These are phyloP conservation scores for Astatotilapia flaviijosephi DNA, from an alignment of 2,113 vertebrate species.

Conservation along the genomic window DNA sequence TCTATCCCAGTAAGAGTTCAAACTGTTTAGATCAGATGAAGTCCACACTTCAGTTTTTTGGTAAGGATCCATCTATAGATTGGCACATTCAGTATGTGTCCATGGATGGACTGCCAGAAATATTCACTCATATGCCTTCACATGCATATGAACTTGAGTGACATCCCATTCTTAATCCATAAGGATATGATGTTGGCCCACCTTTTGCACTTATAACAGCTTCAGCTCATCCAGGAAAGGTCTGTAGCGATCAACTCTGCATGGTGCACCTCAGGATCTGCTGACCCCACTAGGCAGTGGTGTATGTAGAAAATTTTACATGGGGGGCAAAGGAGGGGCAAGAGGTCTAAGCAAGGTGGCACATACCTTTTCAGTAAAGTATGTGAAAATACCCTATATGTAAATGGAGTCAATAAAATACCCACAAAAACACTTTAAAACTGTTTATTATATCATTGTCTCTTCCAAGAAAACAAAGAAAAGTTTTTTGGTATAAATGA, in stretches of 20 bases:
- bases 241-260: not conserved
- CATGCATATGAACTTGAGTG: not conserved
- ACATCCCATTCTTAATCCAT: not conserved
- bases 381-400: not conserved
- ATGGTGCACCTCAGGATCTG: not conserved
- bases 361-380: not conserved
- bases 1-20: not conserved
- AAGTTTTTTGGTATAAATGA: not conserved
- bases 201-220: not conserved
- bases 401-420: not conserved
- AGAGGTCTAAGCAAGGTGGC: not conserved
- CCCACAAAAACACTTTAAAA: not conserved
- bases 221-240: not conserved
- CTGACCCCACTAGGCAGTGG: not conserved
- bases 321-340: not conserved
- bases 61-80: not conserved
- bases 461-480: not conserved
- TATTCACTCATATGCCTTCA: not conserved
- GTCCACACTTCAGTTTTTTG: not conserved
- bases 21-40: not conserved
- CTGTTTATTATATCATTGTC: not conserved
- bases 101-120: not conserved
- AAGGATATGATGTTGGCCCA: rapidly evolving
- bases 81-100: not conserved
- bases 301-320: not conserved